phyloP scores from a whole-genome alignment of 2,888 invertebrate genomes.

The Balanococcus diminutus region DNA sequence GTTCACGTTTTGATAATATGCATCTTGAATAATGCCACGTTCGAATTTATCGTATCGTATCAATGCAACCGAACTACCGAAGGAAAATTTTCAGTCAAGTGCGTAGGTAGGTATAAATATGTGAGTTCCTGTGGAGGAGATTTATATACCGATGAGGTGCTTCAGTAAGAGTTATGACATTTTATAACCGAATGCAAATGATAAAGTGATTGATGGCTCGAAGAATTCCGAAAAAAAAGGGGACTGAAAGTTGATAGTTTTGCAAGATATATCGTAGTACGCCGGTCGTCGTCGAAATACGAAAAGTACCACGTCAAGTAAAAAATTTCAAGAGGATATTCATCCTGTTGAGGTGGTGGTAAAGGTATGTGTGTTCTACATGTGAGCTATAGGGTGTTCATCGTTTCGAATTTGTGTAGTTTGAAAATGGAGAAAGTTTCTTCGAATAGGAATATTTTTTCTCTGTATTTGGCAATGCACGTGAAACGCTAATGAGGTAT shows the following conservation, averaged over 20 bases:
- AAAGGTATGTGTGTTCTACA: background rate
- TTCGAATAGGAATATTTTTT: background rate
- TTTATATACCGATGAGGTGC: background rate
- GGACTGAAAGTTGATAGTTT: background rate
- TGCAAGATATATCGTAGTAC: background rate
- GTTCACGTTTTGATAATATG: background rate
- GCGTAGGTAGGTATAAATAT: background rate
- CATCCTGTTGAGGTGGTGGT: background rate
- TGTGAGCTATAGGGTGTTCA: background rate
- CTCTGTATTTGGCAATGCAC: background rate
- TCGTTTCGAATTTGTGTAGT: background rate
- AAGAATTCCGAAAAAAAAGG: background rate
- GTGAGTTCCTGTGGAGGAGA: background rate
- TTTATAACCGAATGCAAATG: background rate
- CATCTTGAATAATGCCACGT: background rate
- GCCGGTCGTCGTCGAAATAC: background rate
- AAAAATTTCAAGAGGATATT: background rate
- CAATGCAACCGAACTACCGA: background rate
- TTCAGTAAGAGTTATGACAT: background rate
- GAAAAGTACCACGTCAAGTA: background rate
- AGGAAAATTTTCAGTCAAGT: background rate
- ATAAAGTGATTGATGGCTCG: slow-evolving; percentile 8
- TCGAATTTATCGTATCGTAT: background rate
- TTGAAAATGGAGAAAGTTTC: background rate
- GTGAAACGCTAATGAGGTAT: background rate